These are phyloP conservation scores for Candoia aspera DNA, from an alignment of 2,113 vertebrate genomes.

Conservation along the genomic window DNA sequence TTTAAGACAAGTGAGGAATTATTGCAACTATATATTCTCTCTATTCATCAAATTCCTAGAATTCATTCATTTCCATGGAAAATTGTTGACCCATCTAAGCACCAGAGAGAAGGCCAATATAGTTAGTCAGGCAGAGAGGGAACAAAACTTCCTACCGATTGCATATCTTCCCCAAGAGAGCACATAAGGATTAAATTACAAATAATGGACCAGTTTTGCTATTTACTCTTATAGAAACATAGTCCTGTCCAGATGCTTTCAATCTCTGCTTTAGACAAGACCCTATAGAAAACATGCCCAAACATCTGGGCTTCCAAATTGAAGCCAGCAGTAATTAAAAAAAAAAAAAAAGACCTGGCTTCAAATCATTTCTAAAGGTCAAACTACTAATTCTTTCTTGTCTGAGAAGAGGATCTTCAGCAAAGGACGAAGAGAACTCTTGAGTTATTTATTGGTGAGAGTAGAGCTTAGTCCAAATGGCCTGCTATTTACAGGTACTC, in stretches of 20 bases:
- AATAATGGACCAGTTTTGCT: background rate
- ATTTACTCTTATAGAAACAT: background rate
- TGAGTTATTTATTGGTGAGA: background rate
- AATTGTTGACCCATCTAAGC: background rate
- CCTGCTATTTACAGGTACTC: constrained; percentile 17
- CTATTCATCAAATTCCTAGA: background rate
- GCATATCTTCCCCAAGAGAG: background rate
- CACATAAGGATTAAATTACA: background rate
- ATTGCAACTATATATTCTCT: background rate
- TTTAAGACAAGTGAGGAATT: background rate
- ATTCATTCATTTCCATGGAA: background rate
- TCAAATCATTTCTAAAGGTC: background rate
- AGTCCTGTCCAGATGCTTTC: constrained; percentile 6
- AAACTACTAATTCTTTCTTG: constrained; percentile 24
- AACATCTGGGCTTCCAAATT: background rate
- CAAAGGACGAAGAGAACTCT: constrained; percentile 7
- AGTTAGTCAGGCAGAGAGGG: background rate
- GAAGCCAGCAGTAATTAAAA: constrained; percentile 3
- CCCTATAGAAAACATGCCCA: background rate
- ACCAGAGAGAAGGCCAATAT: background rate
- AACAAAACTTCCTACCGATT: background rate
- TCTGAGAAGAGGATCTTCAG: constrained; percentile 17
- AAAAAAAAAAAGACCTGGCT: background rate
- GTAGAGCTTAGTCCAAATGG: background rate
- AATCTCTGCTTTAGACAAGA: constrained; percentile 7